Conservation (phyloP, 1,140 invertebrate species). For the Eubasilissa regina region DNA sequence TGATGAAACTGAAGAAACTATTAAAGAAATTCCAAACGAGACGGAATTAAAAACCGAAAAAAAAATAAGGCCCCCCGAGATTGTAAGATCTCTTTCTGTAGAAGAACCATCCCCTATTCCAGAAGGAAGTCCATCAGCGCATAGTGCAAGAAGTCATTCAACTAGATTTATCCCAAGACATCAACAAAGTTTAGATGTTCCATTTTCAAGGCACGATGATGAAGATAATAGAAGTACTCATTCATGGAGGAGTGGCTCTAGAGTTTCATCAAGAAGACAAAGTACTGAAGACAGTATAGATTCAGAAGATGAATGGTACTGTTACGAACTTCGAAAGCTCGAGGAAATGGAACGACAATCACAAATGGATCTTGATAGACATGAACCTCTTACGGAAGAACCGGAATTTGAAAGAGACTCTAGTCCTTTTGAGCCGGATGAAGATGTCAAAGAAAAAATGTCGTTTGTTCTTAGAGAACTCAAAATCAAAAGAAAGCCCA, state of each 20-base stretch:
- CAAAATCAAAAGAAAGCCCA: constrained; percentile 76
- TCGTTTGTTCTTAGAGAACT: constrained; percentile 83
- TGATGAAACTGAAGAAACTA: constrained; percentile 65
- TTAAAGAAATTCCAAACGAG: constrained; percentile 61
- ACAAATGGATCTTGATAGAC: constrained; percentile 77
- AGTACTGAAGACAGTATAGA: constrained; percentile 95
- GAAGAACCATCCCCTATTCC: constrained; percentile 70
- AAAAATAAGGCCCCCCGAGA: constrained; percentile 68
- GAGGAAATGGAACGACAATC: constrained; percentile 88
- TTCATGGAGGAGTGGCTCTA: constrained; percentile 87
- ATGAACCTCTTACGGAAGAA: constrained; percentile 75
- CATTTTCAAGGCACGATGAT: constrained; percentile 80
- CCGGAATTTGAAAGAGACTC: constrained; percentile 70
- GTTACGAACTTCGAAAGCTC: constrained; percentile 88
- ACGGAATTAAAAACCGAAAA: constrained; percentile 61
- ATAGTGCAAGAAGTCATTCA: constrained; percentile 73
- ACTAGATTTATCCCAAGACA: constrained; percentile 78
- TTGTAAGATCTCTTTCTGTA: constrained; percentile 64
- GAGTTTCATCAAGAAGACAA: constrained; percentile 89
- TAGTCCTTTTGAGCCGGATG: constrained; percentile 75
- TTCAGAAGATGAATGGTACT: constrained; percentile 94
- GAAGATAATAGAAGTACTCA: constrained; percentile 90
- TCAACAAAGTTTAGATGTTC: constrained; percentile 87
- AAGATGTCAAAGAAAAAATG: constrained; percentile 85
- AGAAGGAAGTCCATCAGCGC: constrained; percentile 78